These are phyloP conservation scores for Heterodera carotae DNA, from an alignment of 1,140 invertebrate genomes.

Conservation along the genomic window DNA sequence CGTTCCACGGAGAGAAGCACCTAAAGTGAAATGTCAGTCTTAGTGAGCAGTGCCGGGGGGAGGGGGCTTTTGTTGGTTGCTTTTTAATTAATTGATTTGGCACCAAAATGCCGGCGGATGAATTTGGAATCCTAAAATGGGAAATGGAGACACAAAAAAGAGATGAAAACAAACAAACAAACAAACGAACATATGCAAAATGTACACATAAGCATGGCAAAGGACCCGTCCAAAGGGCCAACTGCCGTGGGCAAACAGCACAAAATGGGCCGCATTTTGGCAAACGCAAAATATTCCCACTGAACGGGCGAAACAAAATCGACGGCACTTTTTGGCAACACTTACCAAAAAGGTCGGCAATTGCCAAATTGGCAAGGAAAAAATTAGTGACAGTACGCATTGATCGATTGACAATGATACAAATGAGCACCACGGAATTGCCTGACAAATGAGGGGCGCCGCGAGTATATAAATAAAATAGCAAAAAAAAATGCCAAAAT, in stretches of 20 bases:
- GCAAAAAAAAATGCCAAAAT: not conserved
- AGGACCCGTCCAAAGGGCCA: constrained; percentile 60
- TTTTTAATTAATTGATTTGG: constrained; percentile 23
- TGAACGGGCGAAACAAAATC: not conserved
- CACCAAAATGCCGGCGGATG: constrained; percentile 59
- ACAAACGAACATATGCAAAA: constrained; percentile 47
- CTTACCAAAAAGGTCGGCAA: constrained; percentile 55
- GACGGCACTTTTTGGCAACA: not conserved
- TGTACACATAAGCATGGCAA: constrained; percentile 59
- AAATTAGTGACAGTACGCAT: constrained; percentile 77
- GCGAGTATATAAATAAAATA: no score
- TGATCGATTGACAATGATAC: constrained; percentile 38
- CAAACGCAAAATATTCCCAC: constrained; percentile 83
- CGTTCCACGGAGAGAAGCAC: constrained; percentile 61
- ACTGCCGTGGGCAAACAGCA: constrained; percentile 54
- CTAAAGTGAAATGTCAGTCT: constrained; percentile 31
- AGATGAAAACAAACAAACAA: not conserved
- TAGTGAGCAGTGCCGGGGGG: not conserved
- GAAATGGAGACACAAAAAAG: not conserved
- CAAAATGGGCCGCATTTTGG: constrained; percentile 73
- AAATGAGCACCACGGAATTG: constrained; percentile 36
- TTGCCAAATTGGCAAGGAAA: constrained; percentile 76
- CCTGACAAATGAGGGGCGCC: no score
- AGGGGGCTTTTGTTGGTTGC: no score
- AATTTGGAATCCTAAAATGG: constrained; percentile 48